Evolutionary conservation across 2,888 invertebrate species (phyloP).

Genomic region (Orchestes rusci): DNA sequence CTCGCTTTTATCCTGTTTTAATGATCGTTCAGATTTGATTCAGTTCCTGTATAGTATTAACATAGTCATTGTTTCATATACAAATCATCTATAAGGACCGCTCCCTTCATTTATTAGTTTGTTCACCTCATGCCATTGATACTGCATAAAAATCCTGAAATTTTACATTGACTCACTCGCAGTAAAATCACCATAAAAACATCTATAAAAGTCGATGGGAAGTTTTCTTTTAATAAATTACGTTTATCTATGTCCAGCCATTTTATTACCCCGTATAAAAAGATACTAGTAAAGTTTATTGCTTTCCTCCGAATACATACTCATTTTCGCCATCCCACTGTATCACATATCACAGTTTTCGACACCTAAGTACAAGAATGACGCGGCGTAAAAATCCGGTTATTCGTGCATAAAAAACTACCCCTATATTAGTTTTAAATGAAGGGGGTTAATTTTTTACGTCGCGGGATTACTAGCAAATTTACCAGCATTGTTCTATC

Average conservation of each 20-base stretch:
- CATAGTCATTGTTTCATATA: too few species aligned
- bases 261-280: conserved; percentile 23
- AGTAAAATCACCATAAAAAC: conserved; percentile 25
- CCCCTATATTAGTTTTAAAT: conserved; percentile 27
- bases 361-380: conserved; percentile 12
- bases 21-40: too few species aligned
- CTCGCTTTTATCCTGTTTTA: too few species aligned
- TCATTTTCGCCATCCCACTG: too few species aligned
- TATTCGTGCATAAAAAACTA: conserved; percentile 17
- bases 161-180: too few species aligned
- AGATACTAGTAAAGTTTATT: conserved; percentile 3
- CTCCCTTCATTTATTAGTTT: too few species aligned
- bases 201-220: conserved; percentile 27
- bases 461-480: conserved; percentile 21
- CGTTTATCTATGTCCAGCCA: conserved; percentile 23
- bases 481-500: conserved; percentile 21
- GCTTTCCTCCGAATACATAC: too few species aligned
- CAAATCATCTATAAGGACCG: too few species aligned
- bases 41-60: too few species aligned
- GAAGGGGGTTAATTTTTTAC: conserved; percentile 23
- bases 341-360: conserved; percentile 9
- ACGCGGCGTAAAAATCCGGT: conserved; percentile 16
- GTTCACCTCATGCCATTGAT: too few species aligned
- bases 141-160: too few species aligned
- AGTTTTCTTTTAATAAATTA: conserved; percentile 28